phyloP scores from a whole-genome alignment of 2,888 invertebrate genomes.

The Physocephala rufipes region DNA sequence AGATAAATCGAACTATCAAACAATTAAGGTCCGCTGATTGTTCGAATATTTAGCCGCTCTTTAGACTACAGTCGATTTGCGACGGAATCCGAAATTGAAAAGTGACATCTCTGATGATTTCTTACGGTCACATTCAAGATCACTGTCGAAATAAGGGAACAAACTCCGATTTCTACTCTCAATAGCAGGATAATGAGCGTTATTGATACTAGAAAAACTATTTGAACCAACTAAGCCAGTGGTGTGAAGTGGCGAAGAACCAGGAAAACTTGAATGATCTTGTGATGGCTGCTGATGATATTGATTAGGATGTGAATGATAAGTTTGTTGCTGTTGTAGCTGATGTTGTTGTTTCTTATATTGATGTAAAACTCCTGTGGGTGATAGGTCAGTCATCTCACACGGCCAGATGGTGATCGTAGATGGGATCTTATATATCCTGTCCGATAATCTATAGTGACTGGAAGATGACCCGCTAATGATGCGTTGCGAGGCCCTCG shows the following conservation, averaged over 20 bases:
- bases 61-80: conserved; percentile 64
- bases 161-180: conserved; percentile 55
- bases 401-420: conserved; percentile 91
- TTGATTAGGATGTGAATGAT: conserved; percentile 41
- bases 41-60: conserved; percentile 62
- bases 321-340: conserved; percentile 48
- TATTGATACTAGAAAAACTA: conserved; percentile 51
- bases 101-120: conserved; percentile 65
- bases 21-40: conserved; percentile 25
- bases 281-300: conserved; percentile 43
- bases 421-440: conserved; percentile 89
- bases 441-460: conserved; percentile 67
- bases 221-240: conserved; percentile 41
- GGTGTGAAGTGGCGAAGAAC: conserved; percentile 51
- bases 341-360: conserved; percentile 50
- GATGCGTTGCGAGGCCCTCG: conserved; percentile 71
- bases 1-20: not conserved
- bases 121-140: conserved; percentile 63
- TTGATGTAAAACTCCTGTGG: conserved; percentile 61
- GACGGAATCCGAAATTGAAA: conserved; percentile 64
- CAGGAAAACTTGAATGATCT: conserved; percentile 33
- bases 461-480: conserved; percentile 66
- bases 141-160: conserved; percentile 64
- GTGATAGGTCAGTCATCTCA: conserved; percentile 79
- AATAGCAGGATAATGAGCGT: conserved; percentile 52